A percentile compares a stretch with the other conserved stretches of the same genome.
Evolutionary conservation across 1,140 invertebrate species (phyloP).

Genomic region (Idris sp.): DNA sequence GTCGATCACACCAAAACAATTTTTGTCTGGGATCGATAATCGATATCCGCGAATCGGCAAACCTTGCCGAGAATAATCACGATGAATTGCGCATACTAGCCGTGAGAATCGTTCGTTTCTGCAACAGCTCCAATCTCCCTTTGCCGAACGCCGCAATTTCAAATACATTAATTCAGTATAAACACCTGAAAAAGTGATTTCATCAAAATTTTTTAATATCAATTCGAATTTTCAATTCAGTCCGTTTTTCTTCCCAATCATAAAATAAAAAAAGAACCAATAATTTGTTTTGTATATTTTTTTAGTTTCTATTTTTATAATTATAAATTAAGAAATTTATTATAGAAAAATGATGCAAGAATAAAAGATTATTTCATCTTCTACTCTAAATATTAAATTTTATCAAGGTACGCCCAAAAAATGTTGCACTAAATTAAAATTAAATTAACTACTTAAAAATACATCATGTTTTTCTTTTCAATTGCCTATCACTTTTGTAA

Average conservation of each 20-base stretch:
- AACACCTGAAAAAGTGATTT: slow-evolving; percentile 19
- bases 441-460: too few relatives aligned
- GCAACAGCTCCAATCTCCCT: slow-evolving; percentile 42
- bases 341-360: too few relatives aligned
- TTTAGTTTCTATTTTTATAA: too few relatives aligned
- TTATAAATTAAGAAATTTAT: too few relatives aligned
- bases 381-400: too few relatives aligned
- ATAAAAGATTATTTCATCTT: too few relatives aligned
- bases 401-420: too few relatives aligned
- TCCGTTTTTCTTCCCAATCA: not conserved
- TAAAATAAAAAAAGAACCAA: too few relatives aligned
- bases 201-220: slow-evolving; percentile 7
- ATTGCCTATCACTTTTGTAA: too few relatives aligned
- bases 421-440: too few relatives aligned
- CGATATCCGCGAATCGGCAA: slow-evolving; percentile 48
- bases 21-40: slow-evolving; percentile 57
- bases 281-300: too few relatives aligned
- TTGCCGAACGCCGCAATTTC: slow-evolving; percentile 26
- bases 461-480: too few relatives aligned
- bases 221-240: not conserved
- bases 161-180: slow-evolving; percentile 32
- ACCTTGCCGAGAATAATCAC: slow-evolving; percentile 42
- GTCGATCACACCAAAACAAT: slow-evolving; percentile 46
- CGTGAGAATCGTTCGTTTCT: slow-evolving; percentile 58
- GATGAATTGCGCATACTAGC: slow-evolving; percentile 46